These are phyloP conservation scores for Buathra laborator DNA, from an alignment of 2,888 invertebrate genomes.

Conservation along the genomic window DNA sequence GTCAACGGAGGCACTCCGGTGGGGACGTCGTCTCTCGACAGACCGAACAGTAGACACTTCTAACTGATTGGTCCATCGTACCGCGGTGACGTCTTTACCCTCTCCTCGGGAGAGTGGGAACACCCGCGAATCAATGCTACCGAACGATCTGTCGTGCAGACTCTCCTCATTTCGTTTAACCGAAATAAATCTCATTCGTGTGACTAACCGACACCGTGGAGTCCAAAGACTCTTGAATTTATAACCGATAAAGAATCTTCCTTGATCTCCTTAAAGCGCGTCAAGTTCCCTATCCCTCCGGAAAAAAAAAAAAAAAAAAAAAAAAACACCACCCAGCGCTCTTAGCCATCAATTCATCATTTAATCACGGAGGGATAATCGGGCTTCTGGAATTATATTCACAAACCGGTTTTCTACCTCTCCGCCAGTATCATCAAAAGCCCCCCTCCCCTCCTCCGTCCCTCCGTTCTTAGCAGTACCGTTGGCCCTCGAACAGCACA, in stretches of 20 bases:
- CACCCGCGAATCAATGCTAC: neutral
- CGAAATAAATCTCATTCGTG: slow-evolving; percentile 23
- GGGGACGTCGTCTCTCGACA: slow-evolving; percentile 12
- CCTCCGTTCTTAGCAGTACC: slow-evolving; percentile 29
- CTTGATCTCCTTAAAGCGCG: slow-evolving; percentile 13
- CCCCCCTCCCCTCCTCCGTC: slow-evolving; percentile 22
- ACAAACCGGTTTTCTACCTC: slow-evolving; percentile 73
- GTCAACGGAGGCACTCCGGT: slow-evolving; percentile 7
- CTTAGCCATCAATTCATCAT: slow-evolving; percentile 61
- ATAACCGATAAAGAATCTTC: slow-evolving; percentile 16
- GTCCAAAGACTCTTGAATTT: slow-evolving; percentile 24
- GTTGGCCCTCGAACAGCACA: slow-evolving; percentile 14
- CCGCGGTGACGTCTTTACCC: neutral
- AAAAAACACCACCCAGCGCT: slow-evolving; percentile 2
- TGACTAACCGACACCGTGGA: neutral
- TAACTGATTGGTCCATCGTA: slow-evolving; percentile 16
- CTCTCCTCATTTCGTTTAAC: neutral
- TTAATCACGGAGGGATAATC: slow-evolving; percentile 70
- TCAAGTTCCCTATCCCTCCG: slow-evolving; percentile 18
- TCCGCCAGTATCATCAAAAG: slow-evolving; percentile 27
- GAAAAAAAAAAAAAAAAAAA: slow-evolving; percentile 11
- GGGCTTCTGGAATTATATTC: slow-evolving; percentile 76
- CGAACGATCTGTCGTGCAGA: neutral
- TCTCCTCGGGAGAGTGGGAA: neutral
- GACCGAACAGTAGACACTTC: slow-evolving; percentile 10